Evolutionary conservation across 2,888 invertebrate species (phyloP), one percentile per base, ranked within the genome.

Genomic region (Acrobasis consociella): DNA sequence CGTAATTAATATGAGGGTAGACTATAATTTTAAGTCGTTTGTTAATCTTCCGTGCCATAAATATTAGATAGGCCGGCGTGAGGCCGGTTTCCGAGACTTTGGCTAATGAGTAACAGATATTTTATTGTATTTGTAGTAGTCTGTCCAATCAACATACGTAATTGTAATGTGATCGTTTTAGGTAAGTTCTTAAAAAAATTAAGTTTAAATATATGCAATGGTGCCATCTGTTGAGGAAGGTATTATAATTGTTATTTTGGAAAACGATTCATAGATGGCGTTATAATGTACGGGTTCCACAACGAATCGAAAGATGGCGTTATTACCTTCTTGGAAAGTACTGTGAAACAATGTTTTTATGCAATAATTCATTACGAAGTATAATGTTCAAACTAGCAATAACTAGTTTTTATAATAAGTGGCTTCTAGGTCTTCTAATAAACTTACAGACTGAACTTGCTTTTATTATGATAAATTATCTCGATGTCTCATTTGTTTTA

Each of bases 301-400:
- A 46, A 46, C 8, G 13, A 13, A 3, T n/a, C 53, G 38, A 17
- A 13, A 63, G 63, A 60, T 63, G 60, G 55, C 63, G 55, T 50
- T 63, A 3, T 38, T 60, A 7, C 2, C 8, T 31, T 52, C 0
- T 55, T 37, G n/a, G 15, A 15, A 55, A 13, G 46, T n/a, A n/a
- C n/a, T n/a, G n/a, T 13, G 10, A 46, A 46, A 46, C 13, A 42
- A 56, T 16, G 7, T 39, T 55, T 31, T 55, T 16, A 5, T 9
- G 55, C 39, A 55, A 16, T 39, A 55, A 39, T 9, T 37, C 5
- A 53, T 10, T 49, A 61, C 22, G 60, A 60, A 58, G 70, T 72
- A n/a, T n/a, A 72, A 77, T 75, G 77, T 78, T 78, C 74, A 77
- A 76, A 75, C 64, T 78, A 80, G 78, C 75, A 77, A 76, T 80